These are phyloP conservation scores for Drosophila arawakana DNA, from an alignment of 1,140 invertebrate genomes.

Conservation along the genomic window DNA sequence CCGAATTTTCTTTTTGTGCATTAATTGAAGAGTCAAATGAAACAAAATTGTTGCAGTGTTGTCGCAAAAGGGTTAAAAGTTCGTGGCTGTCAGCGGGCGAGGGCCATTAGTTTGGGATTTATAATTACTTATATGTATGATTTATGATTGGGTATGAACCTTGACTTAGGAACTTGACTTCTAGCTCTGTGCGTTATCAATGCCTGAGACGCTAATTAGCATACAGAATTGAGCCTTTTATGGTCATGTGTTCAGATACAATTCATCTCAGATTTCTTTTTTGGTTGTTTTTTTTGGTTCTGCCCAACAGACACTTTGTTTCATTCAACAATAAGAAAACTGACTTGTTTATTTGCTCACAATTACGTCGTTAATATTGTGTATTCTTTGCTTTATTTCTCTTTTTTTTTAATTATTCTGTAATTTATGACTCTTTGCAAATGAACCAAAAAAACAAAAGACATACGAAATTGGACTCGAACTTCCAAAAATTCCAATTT, in stretches of 20 bases:
- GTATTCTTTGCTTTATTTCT: constrained; percentile 34
- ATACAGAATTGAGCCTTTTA: constrained; percentile 25
- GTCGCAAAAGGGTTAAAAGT: constrained; percentile 70
- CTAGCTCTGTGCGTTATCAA: constrained; percentile 24
- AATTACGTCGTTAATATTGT: constrained; percentile 41
- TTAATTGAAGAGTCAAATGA: constrained; percentile 59
- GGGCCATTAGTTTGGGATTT: constrained; percentile 62
- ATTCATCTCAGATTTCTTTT: constrained; percentile 3
- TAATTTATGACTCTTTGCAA: constrained; percentile 70
- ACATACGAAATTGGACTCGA: constrained; percentile 27
- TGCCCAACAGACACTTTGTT: constrained; percentile 59
- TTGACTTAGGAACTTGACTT: constrained; percentile 28
- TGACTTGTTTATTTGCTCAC: constrained; percentile 47
- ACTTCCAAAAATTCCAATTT: constrained; percentile 22
- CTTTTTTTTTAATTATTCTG: constrained; percentile 52
- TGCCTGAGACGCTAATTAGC: constrained; percentile 44
- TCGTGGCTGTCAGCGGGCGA: constrained; percentile 64
- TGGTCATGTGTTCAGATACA: constrained; percentile 25
- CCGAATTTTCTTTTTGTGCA: constrained; percentile 39
- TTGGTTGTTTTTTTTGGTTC: neutral
- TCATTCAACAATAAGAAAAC: constrained; percentile 30
- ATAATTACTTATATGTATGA: constrained; percentile 52
- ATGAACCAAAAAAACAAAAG: constrained; percentile 42
- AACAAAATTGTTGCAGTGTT: constrained; percentile 8
- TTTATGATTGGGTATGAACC: constrained; percentile 53